These are phyloP conservation scores for Drosophila anceps DNA, from an alignment of 2,888 invertebrate genomes.

Conservation along the genomic window DNA sequence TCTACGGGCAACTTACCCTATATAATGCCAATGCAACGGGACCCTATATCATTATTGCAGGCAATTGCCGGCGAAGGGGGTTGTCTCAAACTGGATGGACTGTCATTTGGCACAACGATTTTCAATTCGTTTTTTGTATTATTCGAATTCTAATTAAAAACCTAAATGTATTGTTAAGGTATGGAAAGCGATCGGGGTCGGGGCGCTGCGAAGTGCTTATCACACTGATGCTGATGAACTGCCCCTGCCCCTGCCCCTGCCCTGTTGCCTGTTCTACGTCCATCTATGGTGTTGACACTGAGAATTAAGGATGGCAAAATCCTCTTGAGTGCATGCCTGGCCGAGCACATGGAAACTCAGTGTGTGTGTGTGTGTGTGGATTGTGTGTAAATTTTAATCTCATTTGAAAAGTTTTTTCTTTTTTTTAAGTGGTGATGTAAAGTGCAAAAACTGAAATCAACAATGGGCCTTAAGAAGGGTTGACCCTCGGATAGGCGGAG, in stretches of 20 bases:
- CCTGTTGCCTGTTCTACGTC: constrained; percentile 32
- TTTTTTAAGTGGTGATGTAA: constrained; percentile 48
- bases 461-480: constrained; percentile 55
- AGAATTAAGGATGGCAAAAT: constrained; percentile 77
- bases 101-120: constrained; percentile 57
- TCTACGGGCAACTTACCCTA: constrained; percentile 53
- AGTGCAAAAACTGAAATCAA: constrained; percentile 73
- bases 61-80: constrained; percentile 69
- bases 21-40: constrained; percentile 24
- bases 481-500: constrained; percentile 18
- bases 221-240: constrained; percentile 61
- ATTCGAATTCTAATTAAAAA: constrained; percentile 77
- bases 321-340: constrained; percentile 78
- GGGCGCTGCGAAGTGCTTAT: constrained; percentile 66
- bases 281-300: constrained; percentile 71
- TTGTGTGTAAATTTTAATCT: constrained; percentile 71
- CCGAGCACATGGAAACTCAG: constrained; percentile 36
- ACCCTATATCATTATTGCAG: constrained; percentile 73
- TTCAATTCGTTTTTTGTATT: constrained; percentile 47
- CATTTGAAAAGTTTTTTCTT: constrained; percentile 71
- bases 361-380: constrained; percentile 25
- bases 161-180: constrained; percentile 73
- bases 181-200: constrained; percentile 38
- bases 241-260: background rate
- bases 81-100: constrained; percentile 44